phyloP scores from a whole-genome alignment of 1,140 invertebrate species.

The Bradynema listronoti region DNA sequence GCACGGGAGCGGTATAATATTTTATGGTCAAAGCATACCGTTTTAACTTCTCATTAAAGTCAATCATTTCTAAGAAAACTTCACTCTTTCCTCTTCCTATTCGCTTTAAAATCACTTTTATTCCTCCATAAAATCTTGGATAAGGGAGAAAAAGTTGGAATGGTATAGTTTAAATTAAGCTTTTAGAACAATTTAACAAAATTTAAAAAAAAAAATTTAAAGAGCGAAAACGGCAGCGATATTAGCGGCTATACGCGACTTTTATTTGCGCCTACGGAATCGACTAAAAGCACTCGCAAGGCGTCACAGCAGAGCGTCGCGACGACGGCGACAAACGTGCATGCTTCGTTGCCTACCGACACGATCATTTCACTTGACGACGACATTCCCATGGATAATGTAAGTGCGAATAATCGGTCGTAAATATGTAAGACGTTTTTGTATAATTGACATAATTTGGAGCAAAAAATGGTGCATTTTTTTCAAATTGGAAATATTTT shows the following conservation, averaged over 20 bases:
- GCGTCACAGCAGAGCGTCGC: not conserved
- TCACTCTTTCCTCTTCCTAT: not conserved
- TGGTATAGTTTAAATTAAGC: no score
- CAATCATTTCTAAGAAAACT: not conserved
- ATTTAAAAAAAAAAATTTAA: no score
- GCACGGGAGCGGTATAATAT: constrained; percentile 21
- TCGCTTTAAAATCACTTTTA: no score
- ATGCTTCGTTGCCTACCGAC: constrained; percentile 5
- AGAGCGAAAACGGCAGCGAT: constrained; percentile 39
- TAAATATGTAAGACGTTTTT: constrained; percentile 3
- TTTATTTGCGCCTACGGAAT: constrained; percentile 2
- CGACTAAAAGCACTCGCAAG: not conserved
- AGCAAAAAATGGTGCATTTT: no score
- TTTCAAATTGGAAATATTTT: no score
- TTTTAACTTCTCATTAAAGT: not conserved
- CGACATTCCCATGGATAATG: constrained; percentile 7
- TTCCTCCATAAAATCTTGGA: no score
- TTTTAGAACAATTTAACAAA: no score
- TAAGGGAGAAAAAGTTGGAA: no score
- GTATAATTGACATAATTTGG: not conserved
- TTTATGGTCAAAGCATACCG: not conserved
- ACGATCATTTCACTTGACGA: constrained; percentile 24
- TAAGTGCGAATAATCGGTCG: not conserved
- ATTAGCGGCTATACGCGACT: constrained; percentile 24
- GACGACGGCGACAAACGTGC: no score